Evolutionary conservation across 2,797 vertebrate genomes (phyloP), one percentile per base, ranked within the genome.

Genomic region (Odontamblyopus lacepedii): DNA sequence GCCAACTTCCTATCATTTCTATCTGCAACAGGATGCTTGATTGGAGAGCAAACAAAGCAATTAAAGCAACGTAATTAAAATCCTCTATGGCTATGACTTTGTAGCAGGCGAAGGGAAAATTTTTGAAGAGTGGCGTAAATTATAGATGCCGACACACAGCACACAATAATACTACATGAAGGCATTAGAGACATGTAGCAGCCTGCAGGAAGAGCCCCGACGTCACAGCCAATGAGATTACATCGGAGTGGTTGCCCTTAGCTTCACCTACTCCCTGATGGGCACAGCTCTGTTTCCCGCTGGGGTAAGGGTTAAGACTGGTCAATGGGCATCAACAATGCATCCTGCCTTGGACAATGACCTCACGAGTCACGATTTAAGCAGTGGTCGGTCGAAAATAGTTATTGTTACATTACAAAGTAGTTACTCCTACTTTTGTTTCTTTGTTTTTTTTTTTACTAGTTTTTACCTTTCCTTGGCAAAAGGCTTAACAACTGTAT

Each of bases 221-320:
- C 69, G 41, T 72, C 15, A 15, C 23, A 4, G n/a, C 38, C 32
- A 70, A 26, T 44, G 1, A 51, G 65, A 68, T 27, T 26, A n/a
- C 38, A 60, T 53, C 35, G 57, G 27, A 69, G 51, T 56, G 51
- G 67, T 65, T 80, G 72, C 73, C 79, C 88, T 78, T 64, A 79
- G 84, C 67, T 86, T 90, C 80, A 85, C 83, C 78, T 84, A 78
- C 76, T 84, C 81, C 82, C 81, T 9, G 69, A 68, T 67, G 73
- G 69, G 74, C 67, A 63, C 61, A 30, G 79, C 23, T 73, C 51
- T 75, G 65, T 61, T 63, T 73, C 71, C 67, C 75, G 70, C 79
- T 71, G 74, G 62, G 76, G 78, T 83, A 88, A 81, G 79, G 72
- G 79, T 78, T 86, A 77, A 83, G 81, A 88, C 78, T 76, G 69